phyloP scores from a whole-genome alignment of 2,797 vertebrate species.

The Crossoptilon crossoptilon region DNA sequence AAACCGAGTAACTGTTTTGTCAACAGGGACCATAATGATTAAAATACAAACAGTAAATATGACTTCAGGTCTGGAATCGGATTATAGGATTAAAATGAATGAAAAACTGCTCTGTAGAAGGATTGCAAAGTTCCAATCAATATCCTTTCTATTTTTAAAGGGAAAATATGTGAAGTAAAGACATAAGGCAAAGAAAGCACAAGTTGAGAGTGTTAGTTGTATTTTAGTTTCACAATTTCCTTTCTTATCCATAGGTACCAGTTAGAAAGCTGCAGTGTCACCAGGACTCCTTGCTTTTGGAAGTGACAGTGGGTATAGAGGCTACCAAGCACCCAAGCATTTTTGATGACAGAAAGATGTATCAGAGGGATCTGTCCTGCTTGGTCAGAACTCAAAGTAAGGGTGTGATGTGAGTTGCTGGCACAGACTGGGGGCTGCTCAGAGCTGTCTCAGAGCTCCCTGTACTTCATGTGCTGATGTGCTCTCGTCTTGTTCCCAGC shows the following conservation, averaged over 20 bases:
- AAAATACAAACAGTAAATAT: slow-evolving; percentile 77
- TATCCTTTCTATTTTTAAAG: slow-evolving; percentile 73
- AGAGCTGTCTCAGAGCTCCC: not conserved
- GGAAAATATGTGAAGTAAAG: not conserved
- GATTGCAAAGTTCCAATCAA: slow-evolving; percentile 74
- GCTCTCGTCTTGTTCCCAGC: not conserved
- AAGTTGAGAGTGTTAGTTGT: not conserved
- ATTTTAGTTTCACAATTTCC: slow-evolving; percentile 30
- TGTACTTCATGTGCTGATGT: rapidly evolving
- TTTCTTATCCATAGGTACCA: slow-evolving; percentile 1
- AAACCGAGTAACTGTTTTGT: slow-evolving; percentile 52
- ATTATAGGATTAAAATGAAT: slow-evolving; percentile 83
- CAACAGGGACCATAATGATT: slow-evolving; percentile 73
- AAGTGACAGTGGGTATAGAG: not conserved
- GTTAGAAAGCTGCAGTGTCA: not conserved
- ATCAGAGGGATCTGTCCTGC: not conserved
- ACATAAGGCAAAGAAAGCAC: slow-evolving; percentile 54
- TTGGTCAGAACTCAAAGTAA: not conserved
- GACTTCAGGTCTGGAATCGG: slow-evolving; percentile 76
- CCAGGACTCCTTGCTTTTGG: not conserved
- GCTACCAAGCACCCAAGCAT: not conserved
- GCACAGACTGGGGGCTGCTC: not conserved
- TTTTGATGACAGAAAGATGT: not conserved
- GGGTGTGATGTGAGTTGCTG: rapidly evolving
- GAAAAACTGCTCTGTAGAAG: slow-evolving; percentile 57